These are phyloP conservation scores for Ptilodon capucinus DNA, from an alignment of 2,888 invertebrate species.

Conservation along the genomic window DNA sequence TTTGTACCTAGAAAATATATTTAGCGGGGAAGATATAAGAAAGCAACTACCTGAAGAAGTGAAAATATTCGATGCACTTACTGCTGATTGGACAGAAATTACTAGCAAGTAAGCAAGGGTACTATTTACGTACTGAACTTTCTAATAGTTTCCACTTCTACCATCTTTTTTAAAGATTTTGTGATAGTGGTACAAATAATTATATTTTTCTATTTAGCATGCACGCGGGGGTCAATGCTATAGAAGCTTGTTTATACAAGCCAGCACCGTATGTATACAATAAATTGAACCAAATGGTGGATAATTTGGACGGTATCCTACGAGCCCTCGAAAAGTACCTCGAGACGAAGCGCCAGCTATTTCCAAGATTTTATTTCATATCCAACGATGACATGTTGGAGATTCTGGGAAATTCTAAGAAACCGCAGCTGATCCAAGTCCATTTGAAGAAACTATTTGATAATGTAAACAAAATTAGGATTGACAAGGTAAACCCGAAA, in stretches of 20 bases:
- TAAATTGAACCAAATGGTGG: slow-evolving; percentile 87
- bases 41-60: slow-evolving; percentile 91
- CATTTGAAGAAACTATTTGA: slow-evolving; percentile 95
- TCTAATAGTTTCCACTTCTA: too few species aligned
- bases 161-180: too few species aligned
- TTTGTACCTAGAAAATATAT: slow-evolving; percentile 94
- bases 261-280: slow-evolving; percentile 85
- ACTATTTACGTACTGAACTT: too few species aligned
- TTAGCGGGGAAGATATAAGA: slow-evolving; percentile 92
- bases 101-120: slow-evolving; percentile 83
- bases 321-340: slow-evolving; percentile 92
- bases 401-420: slow-evolving; percentile 93
- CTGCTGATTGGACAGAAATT: slow-evolving; percentile 87
- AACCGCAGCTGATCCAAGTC: slow-evolving; percentile 91
- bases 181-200: too few species aligned
- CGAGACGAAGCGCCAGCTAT: slow-evolving; percentile 93
- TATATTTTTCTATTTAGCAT: slow-evolving; percentile 53
- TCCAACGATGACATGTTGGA: slow-evolving; percentile 88
- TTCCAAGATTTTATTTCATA: slow-evolving; percentile 89
- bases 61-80: slow-evolving; percentile 87
- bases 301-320: slow-evolving; percentile 90
- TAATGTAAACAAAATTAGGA: slow-evolving; percentile 88
- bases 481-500: slow-evolving; percentile 81
- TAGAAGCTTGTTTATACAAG: slow-evolving; percentile 84
- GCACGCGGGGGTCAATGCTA: slow-evolving; percentile 79